These are phyloP conservation scores for Microctenopoma lineatum DNA, from an alignment of 2,797 vertebrate species.

Conservation along the genomic window DNA sequence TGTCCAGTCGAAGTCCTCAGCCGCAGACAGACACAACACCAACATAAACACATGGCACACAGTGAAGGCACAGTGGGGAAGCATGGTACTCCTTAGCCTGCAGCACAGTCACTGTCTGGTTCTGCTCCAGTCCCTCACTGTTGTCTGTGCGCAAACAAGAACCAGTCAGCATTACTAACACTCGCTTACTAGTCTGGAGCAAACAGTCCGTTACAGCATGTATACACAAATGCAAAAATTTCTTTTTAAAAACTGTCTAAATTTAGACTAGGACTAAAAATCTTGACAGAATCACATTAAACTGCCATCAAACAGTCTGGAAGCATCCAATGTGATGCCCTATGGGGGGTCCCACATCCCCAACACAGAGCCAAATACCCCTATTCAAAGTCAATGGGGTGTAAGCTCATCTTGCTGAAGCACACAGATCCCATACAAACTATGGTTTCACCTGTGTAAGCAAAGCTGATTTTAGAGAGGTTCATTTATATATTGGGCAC, in stretches of 20 bases:
- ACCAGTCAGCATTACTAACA: slow-evolving; percentile 10
- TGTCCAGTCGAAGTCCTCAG: slow-evolving; percentile 88
- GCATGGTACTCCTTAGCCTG: slow-evolving; percentile 74
- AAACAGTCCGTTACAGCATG: slow-evolving; percentile 1
- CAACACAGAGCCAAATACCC: slow-evolving; percentile 81
- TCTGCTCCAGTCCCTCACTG: slow-evolving; percentile 60
- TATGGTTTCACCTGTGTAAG: slow-evolving; percentile 83
- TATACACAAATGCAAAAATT: slow-evolving; percentile 2
- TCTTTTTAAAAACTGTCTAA: slow-evolving; percentile 16
- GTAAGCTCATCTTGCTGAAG: slow-evolving; percentile 84
- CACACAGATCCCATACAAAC: slow-evolving; percentile 82
- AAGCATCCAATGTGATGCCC: slow-evolving; percentile 73
- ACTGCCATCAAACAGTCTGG: slow-evolving; percentile 64
- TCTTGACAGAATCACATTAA: slow-evolving; percentile 22
- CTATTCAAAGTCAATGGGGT: slow-evolving; percentile 82
- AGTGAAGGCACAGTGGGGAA: slow-evolving; percentile 64
- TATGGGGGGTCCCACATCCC: slow-evolving; percentile 67
- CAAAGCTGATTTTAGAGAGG: slow-evolving; percentile 80
- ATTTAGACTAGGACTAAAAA: slow-evolving; percentile 22
- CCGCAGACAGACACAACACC: slow-evolving; percentile 80
- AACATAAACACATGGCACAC: slow-evolving; percentile 84
- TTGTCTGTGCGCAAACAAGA: slow-evolving; percentile 52
- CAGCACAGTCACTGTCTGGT: slow-evolving; percentile 61
- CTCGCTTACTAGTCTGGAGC: slow-evolving; percentile 1
- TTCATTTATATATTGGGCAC: slow-evolving; percentile 68